Conservation (phyloP, 2,113 vertebrate species). For the Vulpes vulpes region DNA sequence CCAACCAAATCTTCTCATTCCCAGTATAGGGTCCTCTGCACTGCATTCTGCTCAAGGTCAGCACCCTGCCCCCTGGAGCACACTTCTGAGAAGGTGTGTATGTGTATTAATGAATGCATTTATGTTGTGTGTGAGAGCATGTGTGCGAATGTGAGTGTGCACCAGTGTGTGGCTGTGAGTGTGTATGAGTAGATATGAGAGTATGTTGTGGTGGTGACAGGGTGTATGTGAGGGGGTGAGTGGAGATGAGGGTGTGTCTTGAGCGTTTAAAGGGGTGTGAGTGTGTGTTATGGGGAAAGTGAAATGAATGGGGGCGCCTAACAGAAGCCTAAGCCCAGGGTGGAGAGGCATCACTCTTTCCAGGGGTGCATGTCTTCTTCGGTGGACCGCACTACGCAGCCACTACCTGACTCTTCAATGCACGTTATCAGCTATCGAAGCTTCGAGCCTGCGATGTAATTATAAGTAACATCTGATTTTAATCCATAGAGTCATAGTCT, state of each 20-base stretch:
- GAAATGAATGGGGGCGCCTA: neutral
- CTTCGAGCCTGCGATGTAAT: neutral
- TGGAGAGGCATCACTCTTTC: neutral
- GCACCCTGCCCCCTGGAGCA: neutral
- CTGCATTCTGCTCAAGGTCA: neutral
- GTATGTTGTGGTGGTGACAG: neutral
- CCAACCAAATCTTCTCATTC: neutral
- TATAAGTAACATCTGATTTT: neutral
- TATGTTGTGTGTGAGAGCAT: too few species aligned
- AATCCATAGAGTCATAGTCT: neutral
- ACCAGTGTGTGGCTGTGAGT: neutral
- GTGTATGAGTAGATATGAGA: neutral
- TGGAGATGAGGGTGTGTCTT: neutral
- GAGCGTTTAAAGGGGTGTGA: neutral
- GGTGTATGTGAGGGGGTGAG: neutral
- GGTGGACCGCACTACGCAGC: neutral
- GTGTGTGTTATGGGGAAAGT: neutral
- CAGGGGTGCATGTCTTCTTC: neutral
- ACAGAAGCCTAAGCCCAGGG: neutral
- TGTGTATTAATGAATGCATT: rapidly evolving
- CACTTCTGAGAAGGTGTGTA: neutral
- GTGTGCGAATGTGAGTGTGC: neutral
- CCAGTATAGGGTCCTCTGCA: neutral
- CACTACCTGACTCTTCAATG: neutral
- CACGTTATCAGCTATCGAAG: neutral